phyloP scores from a whole-genome alignment of 1,140 invertebrate genomes.

The Drosophila burlai region DNA sequence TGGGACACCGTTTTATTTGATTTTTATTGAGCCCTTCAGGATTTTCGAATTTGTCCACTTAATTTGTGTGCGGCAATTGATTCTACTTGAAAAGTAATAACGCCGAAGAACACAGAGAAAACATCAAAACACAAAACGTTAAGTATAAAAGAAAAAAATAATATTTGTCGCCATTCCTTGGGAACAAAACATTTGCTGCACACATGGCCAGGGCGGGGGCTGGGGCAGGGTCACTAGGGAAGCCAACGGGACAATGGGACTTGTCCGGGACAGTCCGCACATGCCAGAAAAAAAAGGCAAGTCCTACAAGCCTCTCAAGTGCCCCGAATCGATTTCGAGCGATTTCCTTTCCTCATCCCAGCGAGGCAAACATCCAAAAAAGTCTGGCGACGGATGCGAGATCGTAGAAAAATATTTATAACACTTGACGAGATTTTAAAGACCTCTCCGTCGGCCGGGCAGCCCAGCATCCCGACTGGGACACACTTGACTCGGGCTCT shows the following conservation, averaged over 20 bases:
- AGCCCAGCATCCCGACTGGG: constrained; percentile 15
- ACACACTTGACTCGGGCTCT: constrained; percentile 63
- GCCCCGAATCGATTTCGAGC: constrained; percentile 61
- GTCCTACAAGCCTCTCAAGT: constrained; percentile 60
- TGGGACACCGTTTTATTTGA: constrained; percentile 38
- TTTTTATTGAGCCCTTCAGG: constrained; percentile 58
- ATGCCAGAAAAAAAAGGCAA: constrained; percentile 30
- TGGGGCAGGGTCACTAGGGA: constrained; percentile 23
- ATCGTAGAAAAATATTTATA: constrained; percentile 79
- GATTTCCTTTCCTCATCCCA: constrained; percentile 50
- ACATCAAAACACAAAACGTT: constrained; percentile 36
- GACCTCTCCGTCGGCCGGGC: constrained; percentile 29
- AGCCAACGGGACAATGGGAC: constrained; percentile 16
- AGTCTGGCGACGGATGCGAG: constrained; percentile 24
- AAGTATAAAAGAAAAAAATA: constrained; percentile 24
- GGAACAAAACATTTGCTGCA: constrained; percentile 72
- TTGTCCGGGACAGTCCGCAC: constrained; percentile 50
- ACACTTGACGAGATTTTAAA: constrained; percentile 77
- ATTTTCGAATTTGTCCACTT: constrained; percentile 69
- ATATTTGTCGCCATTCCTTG: constrained; percentile 56
- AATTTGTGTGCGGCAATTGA: constrained; percentile 51
- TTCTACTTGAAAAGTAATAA: constrained; percentile 49
- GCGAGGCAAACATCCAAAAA: constrained; percentile 28
- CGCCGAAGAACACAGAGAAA: neutral
- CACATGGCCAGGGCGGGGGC: constrained; percentile 50